Base-by-base conservation (phyloP, 2,888 invertebrate genomes). In the Zygothrica quintamaculata region DNA sequence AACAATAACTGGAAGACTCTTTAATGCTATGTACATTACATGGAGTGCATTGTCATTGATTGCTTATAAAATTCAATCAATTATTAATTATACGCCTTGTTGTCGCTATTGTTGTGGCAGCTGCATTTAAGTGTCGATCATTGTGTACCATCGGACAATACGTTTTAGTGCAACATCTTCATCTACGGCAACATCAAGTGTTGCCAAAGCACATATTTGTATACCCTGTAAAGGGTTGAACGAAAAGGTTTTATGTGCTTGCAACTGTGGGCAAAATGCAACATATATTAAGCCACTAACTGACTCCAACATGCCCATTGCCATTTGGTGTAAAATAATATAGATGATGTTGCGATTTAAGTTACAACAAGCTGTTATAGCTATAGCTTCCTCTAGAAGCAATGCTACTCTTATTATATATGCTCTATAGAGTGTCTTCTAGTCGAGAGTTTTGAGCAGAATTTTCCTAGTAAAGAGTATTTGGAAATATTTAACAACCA, bases 401-500 rank as follows among this genome's bases (percentile, higher is more conserved):
- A n/a, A n/a, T n/a, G n/a, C n/a, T n/a, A n/a, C n/a, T n/a, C n/a
- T n/a, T n/a, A n/a, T n/a, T 16, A 39, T 5, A 39, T 39, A 13
- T 13, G 4, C 3, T 39, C 15, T 18, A 18, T 34, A 46, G 16
- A n/a, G 33, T 46, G 26, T 40, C 39, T 69, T 52, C 29, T 26
- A 22, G 18, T 22, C 18, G 18, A 5, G 18, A 22, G 5, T 22
- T 5, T n/a, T n/a, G n/a, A n/a, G 18, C 18, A 22, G 18, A 22
- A 22, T 22, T 22, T 22, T 5, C 18, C 15, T 15, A 9, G 33
- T 42, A 31, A 59, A 26, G 64, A 65, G 50, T 84, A 65, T 84
- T 87, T 87, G 75, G 82, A 74, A 84, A 87, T 77, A 71, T 33
- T 80, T 87, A 87, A 87, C 85, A 87, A 88, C 87, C 88, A 69